These are phyloP conservation scores for Falco peregrinus DNA, from an alignment of 2,797 vertebrate genomes.

Conservation along the genomic window DNA sequence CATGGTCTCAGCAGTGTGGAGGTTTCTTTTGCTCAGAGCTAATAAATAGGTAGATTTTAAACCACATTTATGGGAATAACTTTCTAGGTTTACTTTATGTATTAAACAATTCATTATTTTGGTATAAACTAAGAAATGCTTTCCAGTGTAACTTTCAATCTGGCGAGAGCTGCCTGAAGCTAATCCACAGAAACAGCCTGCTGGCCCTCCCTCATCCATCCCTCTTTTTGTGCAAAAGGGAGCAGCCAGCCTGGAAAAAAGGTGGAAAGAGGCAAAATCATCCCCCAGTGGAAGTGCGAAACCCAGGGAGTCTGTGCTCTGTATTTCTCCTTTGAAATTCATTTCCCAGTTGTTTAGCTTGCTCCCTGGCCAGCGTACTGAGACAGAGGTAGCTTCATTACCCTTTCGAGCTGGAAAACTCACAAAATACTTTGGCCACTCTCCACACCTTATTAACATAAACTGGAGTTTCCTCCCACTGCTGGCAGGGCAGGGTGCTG, in stretches of 20 bases:
- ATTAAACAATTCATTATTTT: slow-evolving; percentile 22
- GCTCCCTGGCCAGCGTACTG: background rate
- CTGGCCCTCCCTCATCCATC: background rate
- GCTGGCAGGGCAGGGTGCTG: slow-evolving; percentile 10
- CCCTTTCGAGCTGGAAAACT: background rate
- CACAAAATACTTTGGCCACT: slow-evolving; percentile 41
- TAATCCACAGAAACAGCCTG: background rate
- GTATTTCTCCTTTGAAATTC: slow-evolving; percentile 15
- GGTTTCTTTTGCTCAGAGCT: background rate
- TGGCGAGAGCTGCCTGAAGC: background rate
- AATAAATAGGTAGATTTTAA: slow-evolving; percentile 25
- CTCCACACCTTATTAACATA: slow-evolving; percentile 41
- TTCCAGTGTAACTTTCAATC: slow-evolving; percentile 8
- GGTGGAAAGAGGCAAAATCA: slow-evolving; percentile 1
- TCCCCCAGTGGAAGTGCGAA: background rate
- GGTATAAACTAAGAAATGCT: background rate
- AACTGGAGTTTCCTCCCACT: slow-evolving; percentile 29
- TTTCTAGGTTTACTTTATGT: background rate
- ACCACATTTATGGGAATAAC: background rate
- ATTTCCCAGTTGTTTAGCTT: slow-evolving; percentile 35
- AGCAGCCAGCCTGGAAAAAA: background rate
- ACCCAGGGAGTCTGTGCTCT: background rate
- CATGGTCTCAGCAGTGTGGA: background rate
- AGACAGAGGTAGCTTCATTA: slow-evolving; percentile 59
- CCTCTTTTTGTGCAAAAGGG: background rate